phyloP scores from a whole-genome alignment of 1,140 invertebrate genomes.

The Sarcophaga peregrina region DNA sequence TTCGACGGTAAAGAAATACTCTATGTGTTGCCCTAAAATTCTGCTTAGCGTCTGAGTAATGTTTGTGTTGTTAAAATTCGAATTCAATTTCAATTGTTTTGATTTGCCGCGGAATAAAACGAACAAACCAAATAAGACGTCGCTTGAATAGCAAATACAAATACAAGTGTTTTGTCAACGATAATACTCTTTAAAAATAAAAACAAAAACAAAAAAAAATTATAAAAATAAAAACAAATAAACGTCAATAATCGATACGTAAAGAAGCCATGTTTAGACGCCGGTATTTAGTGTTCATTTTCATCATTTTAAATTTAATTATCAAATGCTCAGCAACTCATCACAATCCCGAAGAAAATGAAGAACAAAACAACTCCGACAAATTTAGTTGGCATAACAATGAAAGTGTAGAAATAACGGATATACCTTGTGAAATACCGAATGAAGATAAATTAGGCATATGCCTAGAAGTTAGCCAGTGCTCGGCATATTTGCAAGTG shows the following conservation, averaged over 20 bases:
- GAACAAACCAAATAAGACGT: neutral
- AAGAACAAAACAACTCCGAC: no score
- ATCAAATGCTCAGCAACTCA: neutral
- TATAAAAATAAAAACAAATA: neutral
- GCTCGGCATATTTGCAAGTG: slow-evolving; percentile 59
- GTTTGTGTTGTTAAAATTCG: neutral
- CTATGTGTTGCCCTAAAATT: neutral
- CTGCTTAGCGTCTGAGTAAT: no score
- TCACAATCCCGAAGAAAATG: no score
- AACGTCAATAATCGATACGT: neutral
- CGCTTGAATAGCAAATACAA: neutral
- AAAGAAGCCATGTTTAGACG: neutral
- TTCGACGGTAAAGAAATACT: slow-evolving; percentile 5
- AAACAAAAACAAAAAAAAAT: neutral
- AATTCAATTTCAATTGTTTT: neutral
- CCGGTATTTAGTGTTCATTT: neutral
- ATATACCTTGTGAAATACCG: slow-evolving; percentile 56
- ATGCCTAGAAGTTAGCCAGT: slow-evolving; percentile 55
- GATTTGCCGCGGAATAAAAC: neutral
- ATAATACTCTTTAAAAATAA: neutral
- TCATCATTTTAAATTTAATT: slow-evolving; percentile 12
- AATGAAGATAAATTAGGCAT: slow-evolving; percentile 57
- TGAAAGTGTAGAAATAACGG: neutral
- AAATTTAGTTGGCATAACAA: no score
- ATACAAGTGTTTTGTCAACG: neutral